Evolutionary conservation across 2,888 invertebrate genomes (phyloP).

Genomic region (Nomada fabriciana): DNA sequence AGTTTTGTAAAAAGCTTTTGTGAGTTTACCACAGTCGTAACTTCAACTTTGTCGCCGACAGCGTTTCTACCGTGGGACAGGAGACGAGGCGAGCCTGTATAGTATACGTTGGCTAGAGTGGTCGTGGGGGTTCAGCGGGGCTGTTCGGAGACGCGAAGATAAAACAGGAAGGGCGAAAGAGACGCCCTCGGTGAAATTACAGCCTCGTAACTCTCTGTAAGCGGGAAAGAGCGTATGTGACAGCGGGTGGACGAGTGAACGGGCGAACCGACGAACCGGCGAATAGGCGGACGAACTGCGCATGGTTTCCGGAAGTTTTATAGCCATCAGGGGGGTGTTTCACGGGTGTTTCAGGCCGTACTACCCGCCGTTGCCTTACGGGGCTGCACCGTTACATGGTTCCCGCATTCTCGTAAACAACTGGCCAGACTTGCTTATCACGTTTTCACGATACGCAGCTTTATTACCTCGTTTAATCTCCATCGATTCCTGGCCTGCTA

Average conservation of each 20-base stretch:
- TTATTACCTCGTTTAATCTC: conserved; percentile 55
- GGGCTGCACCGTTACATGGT: conserved; percentile 76
- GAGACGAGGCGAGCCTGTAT: conserved; percentile 62
- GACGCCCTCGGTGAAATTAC: conserved; percentile 76
- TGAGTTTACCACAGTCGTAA: conserved; percentile 80
- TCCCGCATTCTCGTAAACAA: conserved; percentile 81
- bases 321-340: conserved; percentile 75
- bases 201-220: conserved; percentile 82
- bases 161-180: conserved; percentile 66
- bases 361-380: conserved; percentile 73
- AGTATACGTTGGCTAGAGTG: conserved; percentile 29
- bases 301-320: conserved; percentile 77
- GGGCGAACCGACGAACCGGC: conserved; percentile 61
- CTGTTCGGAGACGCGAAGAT: conserved; percentile 55
- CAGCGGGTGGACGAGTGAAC: conserved; percentile 75
- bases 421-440: conserved; percentile 71
- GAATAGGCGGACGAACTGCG: conserved; percentile 71
- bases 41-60: conserved; percentile 79
- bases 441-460: conserved; percentile 61
- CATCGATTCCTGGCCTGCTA: conserved; percentile 48
- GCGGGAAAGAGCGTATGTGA: conserved; percentile 80
- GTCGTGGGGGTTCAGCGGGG: conserved; percentile 40
- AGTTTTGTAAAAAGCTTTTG: conserved; percentile 83
- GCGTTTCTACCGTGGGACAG: conserved; percentile 67
- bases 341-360: conserved; percentile 70